phyloP scores from a whole-genome alignment of 2,888 invertebrate species.

The Spicauda simplicius region DNA sequence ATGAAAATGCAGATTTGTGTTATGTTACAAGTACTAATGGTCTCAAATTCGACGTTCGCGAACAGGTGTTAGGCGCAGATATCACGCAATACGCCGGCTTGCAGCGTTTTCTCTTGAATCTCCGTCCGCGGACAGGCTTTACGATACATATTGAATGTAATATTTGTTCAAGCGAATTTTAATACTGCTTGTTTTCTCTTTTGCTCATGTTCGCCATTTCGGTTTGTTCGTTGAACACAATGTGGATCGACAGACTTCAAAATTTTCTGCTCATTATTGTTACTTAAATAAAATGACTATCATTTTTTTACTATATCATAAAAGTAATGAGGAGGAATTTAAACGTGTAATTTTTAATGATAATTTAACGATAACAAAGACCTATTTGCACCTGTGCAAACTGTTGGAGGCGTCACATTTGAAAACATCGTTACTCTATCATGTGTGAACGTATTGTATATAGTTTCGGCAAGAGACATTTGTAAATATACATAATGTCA shows the following conservation, averaged over 20 bases:
- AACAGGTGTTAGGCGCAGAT: slow-evolving; percentile 66
- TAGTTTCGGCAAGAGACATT: neutral
- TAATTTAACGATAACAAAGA: slow-evolving; percentile 2
- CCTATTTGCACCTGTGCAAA: slow-evolving; percentile 32
- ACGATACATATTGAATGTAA: slow-evolving; percentile 67
- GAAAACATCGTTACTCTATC: slow-evolving; percentile 11
- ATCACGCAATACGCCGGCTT: slow-evolving; percentile 66
- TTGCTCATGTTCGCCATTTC: slow-evolving; percentile 42
- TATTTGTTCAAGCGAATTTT: slow-evolving; percentile 72
- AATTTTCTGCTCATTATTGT: neutral
- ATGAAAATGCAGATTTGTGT: slow-evolving; percentile 57
- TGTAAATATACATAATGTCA: neutral
- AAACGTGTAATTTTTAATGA: slow-evolving; percentile 9
- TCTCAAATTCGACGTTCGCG: slow-evolving; percentile 61
- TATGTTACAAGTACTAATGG: slow-evolving; percentile 57
- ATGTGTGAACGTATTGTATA: slow-evolving; percentile 4
- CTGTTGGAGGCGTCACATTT: neutral
- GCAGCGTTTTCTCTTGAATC: slow-evolving; percentile 71
- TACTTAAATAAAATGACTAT: neutral
- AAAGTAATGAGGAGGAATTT: neutral
- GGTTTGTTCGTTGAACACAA: no score
- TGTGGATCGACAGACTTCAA: no score
- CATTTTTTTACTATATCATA: neutral
- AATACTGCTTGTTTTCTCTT: slow-evolving; percentile 64
- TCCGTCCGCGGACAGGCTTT: slow-evolving; percentile 65